Conservation (phyloP, 2,797 vertebrate genomes). For the Melanotaenia parkinsoni region DNA sequence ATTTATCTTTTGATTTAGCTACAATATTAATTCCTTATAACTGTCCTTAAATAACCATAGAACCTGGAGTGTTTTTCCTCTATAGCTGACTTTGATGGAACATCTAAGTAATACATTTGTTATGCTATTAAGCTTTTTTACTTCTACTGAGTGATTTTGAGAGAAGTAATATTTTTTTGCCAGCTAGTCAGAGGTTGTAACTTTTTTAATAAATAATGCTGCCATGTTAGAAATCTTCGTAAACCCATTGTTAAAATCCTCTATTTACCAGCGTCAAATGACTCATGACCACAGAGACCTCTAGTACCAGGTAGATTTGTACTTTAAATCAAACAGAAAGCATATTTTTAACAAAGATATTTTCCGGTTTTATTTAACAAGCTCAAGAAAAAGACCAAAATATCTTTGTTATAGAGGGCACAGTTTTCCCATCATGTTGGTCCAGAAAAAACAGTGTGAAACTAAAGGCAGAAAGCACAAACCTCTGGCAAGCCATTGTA, state of each 20-base stretch:
- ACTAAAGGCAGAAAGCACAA: background rate
- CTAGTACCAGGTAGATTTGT: background rate
- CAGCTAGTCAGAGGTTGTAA: background rate
- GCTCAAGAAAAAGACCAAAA: too few species aligned
- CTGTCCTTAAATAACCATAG: background rate
- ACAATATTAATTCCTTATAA: background rate
- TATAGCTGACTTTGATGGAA: background rate
- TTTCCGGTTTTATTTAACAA: too few species aligned
- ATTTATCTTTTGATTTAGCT: background rate
- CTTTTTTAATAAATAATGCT: background rate
- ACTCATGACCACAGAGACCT: background rate
- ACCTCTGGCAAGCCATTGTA: too few species aligned
- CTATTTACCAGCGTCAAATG: background rate
- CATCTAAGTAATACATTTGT: background rate
- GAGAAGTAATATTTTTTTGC: background rate
- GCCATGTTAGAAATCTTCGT: background rate
- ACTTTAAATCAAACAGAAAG: background rate
- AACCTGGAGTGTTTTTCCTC: background rate
- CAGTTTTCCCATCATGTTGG: background rate
- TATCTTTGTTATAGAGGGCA: background rate
- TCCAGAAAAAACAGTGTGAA: background rate
- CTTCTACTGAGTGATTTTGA: background rate
- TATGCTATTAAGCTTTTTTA: background rate
- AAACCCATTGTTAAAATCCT: background rate
- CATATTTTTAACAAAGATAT: background rate